Conservation (phyloP, 2,797 vertebrate genomes). For the Trachops cirrhosus region DNA sequence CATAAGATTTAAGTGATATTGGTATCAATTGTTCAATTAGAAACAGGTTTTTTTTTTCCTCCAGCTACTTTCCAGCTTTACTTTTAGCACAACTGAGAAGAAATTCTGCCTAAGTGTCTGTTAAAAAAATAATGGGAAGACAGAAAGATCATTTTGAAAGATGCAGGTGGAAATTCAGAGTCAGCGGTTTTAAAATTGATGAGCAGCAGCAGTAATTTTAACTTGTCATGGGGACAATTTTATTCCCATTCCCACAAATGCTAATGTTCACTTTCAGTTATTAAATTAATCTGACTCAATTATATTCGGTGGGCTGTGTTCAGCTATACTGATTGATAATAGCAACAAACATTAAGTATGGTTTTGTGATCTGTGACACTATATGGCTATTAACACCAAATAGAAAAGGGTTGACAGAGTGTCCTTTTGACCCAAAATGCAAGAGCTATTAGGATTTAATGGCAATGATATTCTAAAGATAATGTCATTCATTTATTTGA, state of each 20-base stretch:
- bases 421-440: constrained; percentile 55
- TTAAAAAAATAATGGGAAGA: constrained; percentile 76
- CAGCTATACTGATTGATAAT: constrained; percentile 77
- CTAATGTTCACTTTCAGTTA: constrained; percentile 82
- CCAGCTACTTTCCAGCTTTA: constrained; percentile 58
- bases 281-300: constrained; percentile 85
- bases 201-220: constrained; percentile 79
- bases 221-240: constrained; percentile 77
- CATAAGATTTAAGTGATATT: constrained; percentile 40
- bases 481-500: constrained; percentile 18
- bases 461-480: constrained; percentile 18
- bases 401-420: constrained; percentile 29
- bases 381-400: constrained; percentile 50
- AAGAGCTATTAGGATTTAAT: constrained; percentile 45
- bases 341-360: constrained; percentile 74
- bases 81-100: constrained; percentile 48
- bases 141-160: constrained; percentile 62
- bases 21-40: constrained; percentile 12
- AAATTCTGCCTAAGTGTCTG: constrained; percentile 67
- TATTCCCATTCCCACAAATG: constrained; percentile 81
- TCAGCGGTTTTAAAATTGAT: constrained; percentile 83
- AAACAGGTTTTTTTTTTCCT: constrained; percentile 5
- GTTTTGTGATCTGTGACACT: constrained; percentile 66
- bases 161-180: constrained; percentile 75
- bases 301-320: constrained; percentile 77